Base-by-base conservation (phyloP, 2,888 invertebrate species). In the Plebejus melissa region DNA sequence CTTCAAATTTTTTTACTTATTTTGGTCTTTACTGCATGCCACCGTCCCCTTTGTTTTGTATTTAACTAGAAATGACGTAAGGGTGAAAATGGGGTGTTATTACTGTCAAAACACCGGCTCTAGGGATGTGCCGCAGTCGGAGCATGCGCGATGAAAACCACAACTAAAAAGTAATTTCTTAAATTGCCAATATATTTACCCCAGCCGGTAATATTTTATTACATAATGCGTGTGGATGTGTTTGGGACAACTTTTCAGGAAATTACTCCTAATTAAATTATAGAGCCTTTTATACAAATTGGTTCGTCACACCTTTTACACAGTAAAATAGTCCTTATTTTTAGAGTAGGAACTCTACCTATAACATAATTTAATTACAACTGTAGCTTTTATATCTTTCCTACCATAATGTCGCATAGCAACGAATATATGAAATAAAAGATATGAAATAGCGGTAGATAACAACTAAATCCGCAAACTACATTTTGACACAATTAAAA, bases 11-110 rank as follows among this genome's bases (percentile, higher is more conserved):
- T 28, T 60, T 2, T 28, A 32, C 32, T 36, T 65, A 28, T 65
- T 65, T 65, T 13, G 13, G 32, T 75, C 54, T 13, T 54, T 76
- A 70, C 38, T 76, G 79, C 75, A 82, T 81, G 77, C 60, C 9
- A 38, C 76, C 75, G 76, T 79, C 76, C 78, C 9, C 72, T 57
- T 54, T 54, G 69, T 5, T 32, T 65, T 4, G 32, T 50, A 74
- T 46, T 69, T 74, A 78, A 74, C 77, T 77, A 71, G 76, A 74
- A 76, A 76, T 74, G 75, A 72, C 69, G 69, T 74, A 69, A 41
- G 57, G 74, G 69, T 69, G 57, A 72, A 46, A 11, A 22, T 57
- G 54, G 74, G 75, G 58, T 75, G 71, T 7, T 13, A 65, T 46
- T 50, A 13, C 46, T 32, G 54, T 72, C 72, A 72, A 54, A 72